Percentiles rank a stretch among this genome's conserved stretches.
Conservation (phyloP, 2,888 invertebrate species). For the Epinotia brunnichana region DNA sequence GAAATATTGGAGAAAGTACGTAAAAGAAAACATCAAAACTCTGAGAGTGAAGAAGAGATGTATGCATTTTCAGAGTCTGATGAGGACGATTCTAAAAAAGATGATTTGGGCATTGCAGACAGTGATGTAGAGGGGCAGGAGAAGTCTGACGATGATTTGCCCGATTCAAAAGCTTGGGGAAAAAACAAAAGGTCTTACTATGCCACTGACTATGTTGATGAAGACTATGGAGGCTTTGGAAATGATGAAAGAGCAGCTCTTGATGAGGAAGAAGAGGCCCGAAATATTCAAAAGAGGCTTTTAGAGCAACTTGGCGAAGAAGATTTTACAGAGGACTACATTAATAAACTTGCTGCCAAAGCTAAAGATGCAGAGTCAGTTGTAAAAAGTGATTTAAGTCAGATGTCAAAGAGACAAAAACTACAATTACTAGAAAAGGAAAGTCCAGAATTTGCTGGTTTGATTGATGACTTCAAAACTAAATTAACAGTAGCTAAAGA, state of each 20-base stretch:
- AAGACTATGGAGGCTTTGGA: constrained; percentile 90
- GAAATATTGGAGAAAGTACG: constrained; percentile 85
- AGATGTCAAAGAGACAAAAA: constrained; percentile 90
- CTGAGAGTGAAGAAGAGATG: constrained; percentile 86
- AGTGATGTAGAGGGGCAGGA: constrained; percentile 91
- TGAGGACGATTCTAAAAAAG: constrained; percentile 73
- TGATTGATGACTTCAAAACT: constrained; percentile 91
- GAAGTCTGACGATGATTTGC: constrained; percentile 87
- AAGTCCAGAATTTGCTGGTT: constrained; percentile 92
- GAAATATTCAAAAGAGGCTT: constrained; percentile 89
- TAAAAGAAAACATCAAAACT: constrained; percentile 78
- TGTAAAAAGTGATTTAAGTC: constrained; percentile 90
- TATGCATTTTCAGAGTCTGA: constrained; percentile 84
- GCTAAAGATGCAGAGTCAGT: constrained; percentile 80
- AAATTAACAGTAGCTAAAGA: constrained; percentile 86
- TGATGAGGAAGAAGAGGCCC: constrained; percentile 92
- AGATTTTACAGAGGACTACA: constrained; percentile 87
- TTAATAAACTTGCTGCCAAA: constrained; percentile 69
- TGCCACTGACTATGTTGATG: constrained; percentile 94
- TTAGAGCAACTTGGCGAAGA: constrained; percentile 90
- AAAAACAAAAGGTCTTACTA: constrained; percentile 91
- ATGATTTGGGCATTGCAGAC: constrained; percentile 82
- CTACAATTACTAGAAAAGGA: constrained; percentile 91
- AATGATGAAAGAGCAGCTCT: constrained; percentile 88
- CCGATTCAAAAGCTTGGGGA: constrained; percentile 95